A percentile compares a stretch with the other conserved stretches of the same genome.
These are phyloP conservation scores for Acipenser ruthenus DNA, from an alignment of 2,797 vertebrate genomes.

Conservation along the genomic window DNA sequence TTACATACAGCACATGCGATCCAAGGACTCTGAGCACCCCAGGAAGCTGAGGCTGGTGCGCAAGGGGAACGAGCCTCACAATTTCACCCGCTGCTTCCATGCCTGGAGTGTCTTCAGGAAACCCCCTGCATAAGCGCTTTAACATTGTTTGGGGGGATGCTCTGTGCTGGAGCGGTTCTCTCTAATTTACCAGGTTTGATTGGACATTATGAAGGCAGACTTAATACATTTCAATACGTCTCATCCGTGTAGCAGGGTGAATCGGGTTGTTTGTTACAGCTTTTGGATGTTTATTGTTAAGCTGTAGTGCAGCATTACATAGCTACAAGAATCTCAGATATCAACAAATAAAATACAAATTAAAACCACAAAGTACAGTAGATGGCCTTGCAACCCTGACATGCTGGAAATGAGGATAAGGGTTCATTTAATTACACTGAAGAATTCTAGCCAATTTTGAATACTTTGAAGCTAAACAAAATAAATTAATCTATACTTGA, in stretches of 20 bases:
- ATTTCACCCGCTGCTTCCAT: constrained; percentile 93
- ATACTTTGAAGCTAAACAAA: no score
- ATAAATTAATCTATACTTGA: no score
- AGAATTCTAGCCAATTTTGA: no score
- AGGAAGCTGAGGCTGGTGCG: constrained; percentile 89
- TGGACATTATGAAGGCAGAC: constrained; percentile 3
- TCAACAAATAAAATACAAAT: no score
- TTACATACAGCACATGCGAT: constrained; percentile 94
- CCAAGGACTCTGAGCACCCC: constrained; percentile 71
- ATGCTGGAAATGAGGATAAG: no score
- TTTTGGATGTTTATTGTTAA: no score
- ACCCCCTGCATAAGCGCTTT: constrained; percentile 50
- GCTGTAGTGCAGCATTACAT: no score
- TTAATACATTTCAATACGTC: constrained; percentile 6
- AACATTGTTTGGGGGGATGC: constrained; percentile 7
- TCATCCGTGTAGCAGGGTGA: neutral
- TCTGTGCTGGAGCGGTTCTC: constrained; percentile 20
- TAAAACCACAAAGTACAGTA: no score
- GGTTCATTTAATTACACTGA: no score
- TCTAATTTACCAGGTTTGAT: constrained; percentile 25
- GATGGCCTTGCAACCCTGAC: no score
- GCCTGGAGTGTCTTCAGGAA: constrained; percentile 88
- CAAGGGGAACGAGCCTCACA: constrained; percentile 89
- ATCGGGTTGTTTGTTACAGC: neutral
- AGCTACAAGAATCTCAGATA: no score